Percentiles rank a stretch among this genome's conserved stretches.
Conservation (phyloP, 2,888 invertebrate species). For the Lasioglossum zephyrum region DNA sequence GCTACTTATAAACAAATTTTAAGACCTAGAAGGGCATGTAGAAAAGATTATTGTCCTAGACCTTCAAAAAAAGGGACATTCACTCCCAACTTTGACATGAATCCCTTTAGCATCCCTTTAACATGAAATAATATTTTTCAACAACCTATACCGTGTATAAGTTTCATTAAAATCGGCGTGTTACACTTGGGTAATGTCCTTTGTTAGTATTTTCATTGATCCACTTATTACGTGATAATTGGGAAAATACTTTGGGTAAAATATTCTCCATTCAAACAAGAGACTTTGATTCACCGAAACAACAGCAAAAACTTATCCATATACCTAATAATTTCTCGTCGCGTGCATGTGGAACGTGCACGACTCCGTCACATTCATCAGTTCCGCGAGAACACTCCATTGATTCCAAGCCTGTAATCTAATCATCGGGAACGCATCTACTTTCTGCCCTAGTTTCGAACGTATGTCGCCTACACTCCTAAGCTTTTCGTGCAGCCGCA, state of each 20-base stretch:
- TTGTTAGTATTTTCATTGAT: too few species aligned
- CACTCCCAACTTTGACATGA: too few species aligned
- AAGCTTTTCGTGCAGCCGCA: slow-evolving; percentile 54
- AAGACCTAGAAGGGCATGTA: too few species aligned
- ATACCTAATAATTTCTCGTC: background rate
- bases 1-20: too few species aligned
- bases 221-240: background rate
- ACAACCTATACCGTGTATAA: too few species aligned
- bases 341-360: background rate
- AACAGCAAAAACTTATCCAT: background rate
- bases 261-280: background rate
- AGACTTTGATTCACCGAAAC: background rate
- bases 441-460: slow-evolving; percentile 48
- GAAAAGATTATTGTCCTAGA: too few species aligned
- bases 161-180: too few species aligned
- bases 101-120: too few species aligned
- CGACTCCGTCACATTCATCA: background rate
- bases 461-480: background rate
- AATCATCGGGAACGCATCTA: slow-evolving; percentile 65
- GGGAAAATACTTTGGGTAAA: background rate
- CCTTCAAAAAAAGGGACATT: too few species aligned
- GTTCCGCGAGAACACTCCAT: background rate
- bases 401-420: background rate
- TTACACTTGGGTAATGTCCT: too few species aligned
- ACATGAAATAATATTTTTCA: too few species aligned